These are phyloP conservation scores for Podarcis muralis DNA, from an alignment of 2,113 vertebrate species.

Conservation along the genomic window DNA sequence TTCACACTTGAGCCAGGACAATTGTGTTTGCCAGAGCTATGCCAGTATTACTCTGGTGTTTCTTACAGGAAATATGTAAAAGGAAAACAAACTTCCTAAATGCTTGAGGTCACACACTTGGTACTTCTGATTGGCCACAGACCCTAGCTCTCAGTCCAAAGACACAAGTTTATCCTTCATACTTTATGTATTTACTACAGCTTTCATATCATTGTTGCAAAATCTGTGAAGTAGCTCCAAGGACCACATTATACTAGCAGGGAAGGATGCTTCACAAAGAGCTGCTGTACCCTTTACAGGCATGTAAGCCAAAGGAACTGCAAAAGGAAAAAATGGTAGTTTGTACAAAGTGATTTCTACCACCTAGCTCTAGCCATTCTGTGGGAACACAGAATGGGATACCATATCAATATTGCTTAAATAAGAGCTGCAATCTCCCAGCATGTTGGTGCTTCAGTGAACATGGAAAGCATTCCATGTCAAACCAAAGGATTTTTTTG, in stretches of 20 bases:
- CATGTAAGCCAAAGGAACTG: background rate
- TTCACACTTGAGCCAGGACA: background rate
- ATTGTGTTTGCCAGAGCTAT: background rate
- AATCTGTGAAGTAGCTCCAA: background rate
- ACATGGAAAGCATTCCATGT: too few relatives aligned
- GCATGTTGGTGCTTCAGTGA: too few relatives aligned
- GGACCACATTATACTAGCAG: background rate
- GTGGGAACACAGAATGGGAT: too few relatives aligned
- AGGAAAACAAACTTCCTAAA: background rate
- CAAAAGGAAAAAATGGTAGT: background rate
- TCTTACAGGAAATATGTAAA: background rate
- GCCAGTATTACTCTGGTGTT: background rate
- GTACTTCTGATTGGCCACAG: background rate
- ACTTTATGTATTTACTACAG: background rate
- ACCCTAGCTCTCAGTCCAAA: background rate
- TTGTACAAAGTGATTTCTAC: background rate
- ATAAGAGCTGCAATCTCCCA: too few relatives aligned
- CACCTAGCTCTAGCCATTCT: background rate
- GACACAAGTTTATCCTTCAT: background rate
- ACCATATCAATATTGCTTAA: too few relatives aligned
- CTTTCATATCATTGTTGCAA: background rate
- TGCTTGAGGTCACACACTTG: background rate
- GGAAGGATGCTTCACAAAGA: background rate
- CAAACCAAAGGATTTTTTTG: too few relatives aligned
- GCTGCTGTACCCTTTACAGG: background rate